Base-by-base conservation (phyloP, 2,888 invertebrate genomes). In the Coelopa pilipes region DNA sequence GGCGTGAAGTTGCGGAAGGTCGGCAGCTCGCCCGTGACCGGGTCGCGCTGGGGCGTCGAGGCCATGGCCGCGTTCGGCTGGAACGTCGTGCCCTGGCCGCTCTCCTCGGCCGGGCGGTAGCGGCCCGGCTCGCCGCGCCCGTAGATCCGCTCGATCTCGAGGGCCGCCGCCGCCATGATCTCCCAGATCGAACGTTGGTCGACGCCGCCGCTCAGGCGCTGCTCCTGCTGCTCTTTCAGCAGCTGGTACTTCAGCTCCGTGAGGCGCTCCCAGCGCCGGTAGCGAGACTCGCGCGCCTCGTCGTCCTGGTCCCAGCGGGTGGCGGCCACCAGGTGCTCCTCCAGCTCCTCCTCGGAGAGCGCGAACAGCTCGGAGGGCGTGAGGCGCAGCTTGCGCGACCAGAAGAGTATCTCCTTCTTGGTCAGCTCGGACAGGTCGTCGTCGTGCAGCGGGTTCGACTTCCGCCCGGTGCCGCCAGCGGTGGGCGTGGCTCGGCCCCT, bases 121-220 rank as follows among this genome's bases (percentile, higher is more conserved):
- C 15, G 46, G 45, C 12, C 5, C 1, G 21, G 15, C 62, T 62
- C 62, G n/a, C 47, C 46, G 63, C 13, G 49, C 49, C 47, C 77
- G 49, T 76, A 76, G 34, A 78, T 55, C 5, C 57, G 1, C 50
- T 86, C 86, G n/a, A 86, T 80, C 10, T 83, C 82, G 0, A 68
- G 46, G 19, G 84, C 85, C 0, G 82, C 83, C 45, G 73, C 9
- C 0, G 79, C 71, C 3, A 86, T 71, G 45, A 86, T 85, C 0
- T 79, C 77, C 82, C 82, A 84, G 11, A 86, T 80, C 71, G 79
- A 79, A 1, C 76, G 76, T 0, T 7, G 1, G 1, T 70, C 74
- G 1, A 60, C 63, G 2, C 77, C 76, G 15, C 73, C 76, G 70
- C 55, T 73, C 11, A 78, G 50, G 5, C 62, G 71, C 46, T 77